Conservation (phyloP, 2,113 vertebrate genomes). For the Nyctereutes procyonoides region DNA sequence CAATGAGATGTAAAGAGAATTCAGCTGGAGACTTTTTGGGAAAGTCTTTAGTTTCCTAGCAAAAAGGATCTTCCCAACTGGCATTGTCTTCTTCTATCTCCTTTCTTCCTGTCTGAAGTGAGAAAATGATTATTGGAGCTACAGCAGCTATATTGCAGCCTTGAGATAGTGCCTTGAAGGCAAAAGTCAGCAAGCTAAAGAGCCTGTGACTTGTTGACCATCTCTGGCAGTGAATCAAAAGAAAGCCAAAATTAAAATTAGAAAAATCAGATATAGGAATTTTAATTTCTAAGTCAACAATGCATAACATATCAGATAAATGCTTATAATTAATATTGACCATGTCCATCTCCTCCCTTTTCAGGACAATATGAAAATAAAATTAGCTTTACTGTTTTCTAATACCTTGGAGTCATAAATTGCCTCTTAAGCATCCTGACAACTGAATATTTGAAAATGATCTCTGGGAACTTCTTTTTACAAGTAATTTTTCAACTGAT, state of each 20-base stretch:
- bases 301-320: background rate
- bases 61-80: background rate
- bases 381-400: slow-evolving; percentile 2
- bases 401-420: background rate
- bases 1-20: background rate
- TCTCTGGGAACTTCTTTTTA: background rate
- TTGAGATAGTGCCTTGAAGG: background rate
- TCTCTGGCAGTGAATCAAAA: background rate
- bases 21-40: background rate
- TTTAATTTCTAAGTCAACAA: background rate
- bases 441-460: background rate
- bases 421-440: background rate
- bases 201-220: background rate
- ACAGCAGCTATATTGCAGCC: background rate
- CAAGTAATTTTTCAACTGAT: background rate
- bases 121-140: background rate
- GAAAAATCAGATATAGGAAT: background rate
- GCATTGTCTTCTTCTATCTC: background rate
- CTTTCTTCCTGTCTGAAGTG: background rate
- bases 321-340: background rate
- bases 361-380: background rate
- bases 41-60: background rate
- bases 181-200: background rate
- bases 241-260: background rate
- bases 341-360: background rate